Conservation (phyloP, 2,113 vertebrate species). For the Xenotilapia longispinis region DNA sequence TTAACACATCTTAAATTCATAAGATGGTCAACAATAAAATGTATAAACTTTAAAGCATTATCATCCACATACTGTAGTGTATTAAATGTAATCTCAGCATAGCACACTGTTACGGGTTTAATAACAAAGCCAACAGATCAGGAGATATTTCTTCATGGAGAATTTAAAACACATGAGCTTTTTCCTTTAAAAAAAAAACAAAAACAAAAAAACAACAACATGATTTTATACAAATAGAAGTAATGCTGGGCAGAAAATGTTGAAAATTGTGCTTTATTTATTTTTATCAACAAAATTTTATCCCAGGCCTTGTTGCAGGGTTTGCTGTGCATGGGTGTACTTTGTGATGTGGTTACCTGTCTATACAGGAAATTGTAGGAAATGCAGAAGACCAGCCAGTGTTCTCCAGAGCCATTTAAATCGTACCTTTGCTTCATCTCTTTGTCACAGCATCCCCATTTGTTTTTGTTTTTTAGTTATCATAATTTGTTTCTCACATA, state of each 20-base stretch:
- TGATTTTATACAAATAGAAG: not conserved
- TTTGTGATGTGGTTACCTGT: not conserved
- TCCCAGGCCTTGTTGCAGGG: not conserved
- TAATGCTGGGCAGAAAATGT: not conserved
- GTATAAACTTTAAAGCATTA: not conserved
- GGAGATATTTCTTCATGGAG: not conserved
- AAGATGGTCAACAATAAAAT: not conserved
- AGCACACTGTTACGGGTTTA: not conserved
- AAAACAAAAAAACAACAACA: not conserved
- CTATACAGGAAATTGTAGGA: not conserved
- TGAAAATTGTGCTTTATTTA: not conserved
- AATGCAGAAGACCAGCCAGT: not conserved
- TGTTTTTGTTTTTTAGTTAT: not conserved
- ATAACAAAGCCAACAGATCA: not conserved
- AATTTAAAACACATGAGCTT: not conserved
- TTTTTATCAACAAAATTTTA: not conserved
- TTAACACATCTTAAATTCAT: not conserved
- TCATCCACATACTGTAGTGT: not conserved
- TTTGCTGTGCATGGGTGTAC: not conserved
- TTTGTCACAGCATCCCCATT: not conserved
- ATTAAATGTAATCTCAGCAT: not conserved
- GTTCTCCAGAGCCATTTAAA: not conserved
- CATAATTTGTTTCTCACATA: not conserved
- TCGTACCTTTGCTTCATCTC: not conserved
- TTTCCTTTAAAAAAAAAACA: not conserved